Evolutionary conservation across 2,113 vertebrate genomes (phyloP).

Genomic region (Lates calcarifer): DNA sequence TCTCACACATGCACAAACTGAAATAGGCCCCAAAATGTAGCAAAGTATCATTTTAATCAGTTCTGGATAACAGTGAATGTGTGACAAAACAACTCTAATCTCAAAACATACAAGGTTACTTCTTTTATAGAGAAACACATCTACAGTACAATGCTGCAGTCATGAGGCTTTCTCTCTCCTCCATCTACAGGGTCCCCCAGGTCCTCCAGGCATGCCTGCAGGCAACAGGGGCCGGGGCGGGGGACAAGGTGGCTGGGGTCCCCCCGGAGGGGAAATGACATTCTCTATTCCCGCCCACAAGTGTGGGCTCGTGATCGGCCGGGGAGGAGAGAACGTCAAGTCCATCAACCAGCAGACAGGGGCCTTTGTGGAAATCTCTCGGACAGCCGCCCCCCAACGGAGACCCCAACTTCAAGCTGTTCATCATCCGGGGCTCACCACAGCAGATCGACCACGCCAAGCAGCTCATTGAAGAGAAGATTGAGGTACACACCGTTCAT

Average conservation of each 20-base stretch:
- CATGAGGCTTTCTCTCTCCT: neutral
- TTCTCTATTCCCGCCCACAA: slow-evolving; percentile 92
- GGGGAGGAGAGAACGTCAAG: slow-evolving; percentile 91
- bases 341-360: slow-evolving; percentile 92
- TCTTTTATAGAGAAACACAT: neutral
- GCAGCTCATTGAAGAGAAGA: slow-evolving; percentile 92
- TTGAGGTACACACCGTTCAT: slow-evolving; percentile 81
- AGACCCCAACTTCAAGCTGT: slow-evolving; percentile 91
- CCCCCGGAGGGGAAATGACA: slow-evolving; percentile 90
- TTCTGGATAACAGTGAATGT: neutral
- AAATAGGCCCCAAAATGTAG: neutral
- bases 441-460: slow-evolving; percentile 92
- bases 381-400: slow-evolving; percentile 90
- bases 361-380: slow-evolving; percentile 90
- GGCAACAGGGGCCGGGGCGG: slow-evolving; percentile 88
- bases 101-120: neutral
- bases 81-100: neutral
- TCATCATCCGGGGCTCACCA: slow-evolving; percentile 88
- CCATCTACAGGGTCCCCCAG: slow-evolving; percentile 84
- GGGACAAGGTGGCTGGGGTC: slow-evolving; percentile 88
- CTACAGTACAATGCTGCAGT: neutral
- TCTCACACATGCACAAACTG: neutral
- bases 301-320: slow-evolving; percentile 90
- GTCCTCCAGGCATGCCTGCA: slow-evolving; percentile 83
- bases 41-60: neutral